Percentiles rank a stretch among this genome's conserved stretches.
Evolutionary conservation across 2,888 invertebrate genomes (phyloP).

Genomic region (Pristionchus arcanus): DNA sequence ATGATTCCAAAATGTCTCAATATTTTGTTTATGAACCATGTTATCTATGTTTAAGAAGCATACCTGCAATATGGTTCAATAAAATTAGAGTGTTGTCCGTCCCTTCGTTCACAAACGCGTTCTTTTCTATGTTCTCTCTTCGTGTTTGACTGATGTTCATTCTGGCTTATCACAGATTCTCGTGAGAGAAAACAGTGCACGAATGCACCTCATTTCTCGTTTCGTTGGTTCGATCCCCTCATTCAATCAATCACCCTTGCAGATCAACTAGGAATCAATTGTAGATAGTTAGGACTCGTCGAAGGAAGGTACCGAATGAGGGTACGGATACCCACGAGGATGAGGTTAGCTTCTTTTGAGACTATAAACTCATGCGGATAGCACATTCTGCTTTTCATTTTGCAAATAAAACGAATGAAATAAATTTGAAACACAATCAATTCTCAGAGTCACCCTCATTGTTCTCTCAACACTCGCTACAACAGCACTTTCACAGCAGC

Average conservation of each 20-base stretch:
- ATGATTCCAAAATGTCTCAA: neutral
- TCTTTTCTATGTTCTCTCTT: neutral
- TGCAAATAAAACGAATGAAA: too few relatives aligned
- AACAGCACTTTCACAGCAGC: slow-evolving; percentile 6
- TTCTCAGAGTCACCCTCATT: slow-evolving; percentile 17
- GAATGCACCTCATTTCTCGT: slow-evolving; percentile 14
- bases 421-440: too few relatives aligned
- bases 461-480: neutral
- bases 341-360: too few relatives aligned
- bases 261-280: neutral
- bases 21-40: too few relatives aligned
- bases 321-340: slow-evolving; percentile 28
- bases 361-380: too few relatives aligned
- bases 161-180: slow-evolving; percentile 11
- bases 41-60: too few relatives aligned
- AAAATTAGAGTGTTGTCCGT: neutral
- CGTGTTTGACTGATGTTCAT: neutral
- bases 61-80: too few relatives aligned
- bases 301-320: neutral
- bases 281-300: neutral
- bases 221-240: neutral
- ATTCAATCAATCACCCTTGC: neutral
- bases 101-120: neutral
- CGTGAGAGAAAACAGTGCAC: slow-evolving; percentile 1
- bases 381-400: too few relatives aligned